Conservation (phyloP, 2,113 vertebrate species). For the Brachypodius melanocephalos region DNA sequence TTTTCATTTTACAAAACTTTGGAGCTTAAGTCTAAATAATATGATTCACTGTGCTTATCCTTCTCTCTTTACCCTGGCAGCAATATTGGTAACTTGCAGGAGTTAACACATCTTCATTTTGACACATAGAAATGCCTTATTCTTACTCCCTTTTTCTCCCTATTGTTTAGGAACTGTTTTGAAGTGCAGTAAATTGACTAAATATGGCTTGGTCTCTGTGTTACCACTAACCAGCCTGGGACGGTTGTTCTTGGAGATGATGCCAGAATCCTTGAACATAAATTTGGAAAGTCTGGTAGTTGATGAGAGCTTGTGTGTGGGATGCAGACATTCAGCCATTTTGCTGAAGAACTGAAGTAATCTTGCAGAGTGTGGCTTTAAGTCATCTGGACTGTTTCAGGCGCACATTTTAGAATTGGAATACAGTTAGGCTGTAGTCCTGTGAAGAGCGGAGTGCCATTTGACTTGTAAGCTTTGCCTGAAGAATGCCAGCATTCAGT, state of each 20-base stretch:
- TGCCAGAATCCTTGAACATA: slow-evolving; percentile 21
- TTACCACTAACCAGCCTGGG: neutral
- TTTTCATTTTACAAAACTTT: neutral
- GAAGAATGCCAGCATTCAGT: neutral
- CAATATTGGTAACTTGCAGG: neutral
- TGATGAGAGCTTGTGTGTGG: neutral
- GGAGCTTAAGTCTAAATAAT: neutral
- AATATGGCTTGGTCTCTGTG: neutral
- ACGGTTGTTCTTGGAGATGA: neutral
- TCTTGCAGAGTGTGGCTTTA: neutral
- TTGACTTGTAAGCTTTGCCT: neutral
- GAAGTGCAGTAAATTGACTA: slow-evolving; percentile 28
- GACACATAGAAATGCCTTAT: neutral
- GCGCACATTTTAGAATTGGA: neutral
- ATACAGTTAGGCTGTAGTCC: neutral
- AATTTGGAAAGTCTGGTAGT: slow-evolving; percentile 28
- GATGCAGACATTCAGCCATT: slow-evolving; percentile 7
- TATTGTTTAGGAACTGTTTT: neutral
- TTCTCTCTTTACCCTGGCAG: neutral
- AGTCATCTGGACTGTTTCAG: neutral
- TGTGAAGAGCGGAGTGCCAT: neutral
- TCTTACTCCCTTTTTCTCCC: neutral
- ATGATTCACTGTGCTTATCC: neutral
- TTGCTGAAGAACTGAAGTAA: neutral
- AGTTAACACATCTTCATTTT: neutral